Evolutionary conservation across 2,113 vertebrate species (phyloP).

Genomic region (Galemys pyrenaicus): DNA sequence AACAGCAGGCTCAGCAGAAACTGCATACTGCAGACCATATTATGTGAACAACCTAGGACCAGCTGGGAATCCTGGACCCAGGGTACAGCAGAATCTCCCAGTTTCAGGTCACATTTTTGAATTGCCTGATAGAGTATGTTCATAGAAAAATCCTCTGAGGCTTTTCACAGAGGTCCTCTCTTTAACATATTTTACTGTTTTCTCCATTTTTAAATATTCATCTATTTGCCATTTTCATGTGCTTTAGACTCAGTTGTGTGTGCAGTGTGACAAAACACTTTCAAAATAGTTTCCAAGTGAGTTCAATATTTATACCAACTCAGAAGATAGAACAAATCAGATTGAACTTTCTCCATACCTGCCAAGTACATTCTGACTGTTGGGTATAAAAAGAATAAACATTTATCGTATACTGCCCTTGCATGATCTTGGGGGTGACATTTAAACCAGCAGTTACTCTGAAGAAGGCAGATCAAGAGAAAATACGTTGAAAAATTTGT

Average conservation of each 20-base stretch:
- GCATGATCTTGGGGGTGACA: slow-evolving; percentile 23
- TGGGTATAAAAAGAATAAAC: slow-evolving; percentile 51
- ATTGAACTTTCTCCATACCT: slow-evolving; percentile 9
- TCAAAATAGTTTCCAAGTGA: slow-evolving; percentile 38
- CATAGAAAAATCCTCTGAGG: not conserved
- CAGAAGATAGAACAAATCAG: slow-evolving; percentile 45
- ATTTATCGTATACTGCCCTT: not conserved
- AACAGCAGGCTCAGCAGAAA: slow-evolving; percentile 71
- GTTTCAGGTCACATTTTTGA: not conserved
- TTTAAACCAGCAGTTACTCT: slow-evolving; percentile 27
- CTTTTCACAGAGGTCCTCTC: slow-evolving; percentile 15
- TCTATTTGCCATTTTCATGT: slow-evolving; percentile 35
- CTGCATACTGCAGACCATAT: not conserved
- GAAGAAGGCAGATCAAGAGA: slow-evolving; percentile 37
- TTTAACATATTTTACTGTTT: not conserved
- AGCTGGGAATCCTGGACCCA: slow-evolving; percentile 37
- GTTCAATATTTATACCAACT: slow-evolving; percentile 50
- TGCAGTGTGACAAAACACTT: slow-evolving; percentile 10
- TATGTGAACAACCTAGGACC: not conserved
- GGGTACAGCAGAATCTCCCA: slow-evolving; percentile 3
- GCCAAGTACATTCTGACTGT: slow-evolving; percentile 35
- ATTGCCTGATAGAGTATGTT: slow-evolving; percentile 8
- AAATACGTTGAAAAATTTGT: slow-evolving; percentile 26
- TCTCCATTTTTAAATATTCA: not conserved
- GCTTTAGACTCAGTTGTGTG: slow-evolving; percentile 40